phyloP scores from a whole-genome alignment of 2,888 invertebrate genomes.

The Eurois occulta region DNA sequence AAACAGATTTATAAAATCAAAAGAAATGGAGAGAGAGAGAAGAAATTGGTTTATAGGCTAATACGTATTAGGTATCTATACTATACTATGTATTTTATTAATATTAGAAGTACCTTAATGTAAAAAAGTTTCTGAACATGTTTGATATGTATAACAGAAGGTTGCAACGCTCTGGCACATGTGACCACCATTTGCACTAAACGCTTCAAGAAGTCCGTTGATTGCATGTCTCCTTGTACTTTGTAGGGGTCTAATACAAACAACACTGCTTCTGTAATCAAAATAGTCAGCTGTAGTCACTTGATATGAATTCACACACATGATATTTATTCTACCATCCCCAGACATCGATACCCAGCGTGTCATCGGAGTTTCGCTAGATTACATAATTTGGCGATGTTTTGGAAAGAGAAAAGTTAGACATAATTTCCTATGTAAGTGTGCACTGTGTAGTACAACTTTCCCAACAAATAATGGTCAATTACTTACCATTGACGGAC shows the following conservation, averaged over 20 bases:
- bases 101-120: constrained; percentile 69
- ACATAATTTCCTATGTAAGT: not conserved
- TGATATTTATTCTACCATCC: not conserved
- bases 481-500: constrained; percentile 75
- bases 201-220: constrained; percentile 66
- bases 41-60: not conserved
- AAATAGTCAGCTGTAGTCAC: not conserved
- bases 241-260: constrained; percentile 76
- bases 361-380: not conserved
- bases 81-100: not conserved
- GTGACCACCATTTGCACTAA: constrained; percentile 68
- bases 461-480: not conserved
- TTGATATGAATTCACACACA: no score
- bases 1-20: not conserved
- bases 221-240: constrained; percentile 65
- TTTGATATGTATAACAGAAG: constrained; percentile 79
- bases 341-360: not conserved
- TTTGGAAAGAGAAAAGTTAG: not conserved
- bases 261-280: constrained; percentile 77
- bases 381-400: not conserved
- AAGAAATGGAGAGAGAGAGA: not conserved
- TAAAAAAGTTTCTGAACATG: constrained; percentile 77
- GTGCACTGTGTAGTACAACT: not conserved
- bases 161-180: constrained; percentile 79
- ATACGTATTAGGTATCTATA: not conserved